Conservation (phyloP, 92 coral and sea anemone species). For the Porites evermanni region DNA sequence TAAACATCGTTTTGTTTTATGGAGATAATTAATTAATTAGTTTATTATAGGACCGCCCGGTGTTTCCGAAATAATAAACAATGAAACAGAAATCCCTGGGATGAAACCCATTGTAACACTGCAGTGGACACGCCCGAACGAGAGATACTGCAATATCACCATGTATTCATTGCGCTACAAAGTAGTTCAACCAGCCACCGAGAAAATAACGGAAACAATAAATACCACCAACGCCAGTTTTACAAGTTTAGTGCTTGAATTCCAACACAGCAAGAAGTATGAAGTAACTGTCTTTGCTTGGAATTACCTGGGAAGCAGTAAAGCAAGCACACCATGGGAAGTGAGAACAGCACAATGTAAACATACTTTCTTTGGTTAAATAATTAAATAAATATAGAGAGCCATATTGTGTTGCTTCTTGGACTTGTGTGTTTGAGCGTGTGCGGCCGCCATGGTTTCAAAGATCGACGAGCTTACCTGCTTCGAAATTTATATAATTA, state of each 20-base stretch:
- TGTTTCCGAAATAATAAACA: background rate
- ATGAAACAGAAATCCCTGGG: background rate
- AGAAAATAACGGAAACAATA: no score
- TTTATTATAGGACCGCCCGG: slow-evolving; percentile 17
- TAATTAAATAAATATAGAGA: no score
- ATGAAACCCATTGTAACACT: background rate
- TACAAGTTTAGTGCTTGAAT: background rate
- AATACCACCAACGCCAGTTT: background rate
- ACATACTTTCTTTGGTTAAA: no score
- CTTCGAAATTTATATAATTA: no score
- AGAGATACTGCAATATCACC: background rate
- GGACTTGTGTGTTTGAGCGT: no score
- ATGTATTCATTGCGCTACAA: background rate
- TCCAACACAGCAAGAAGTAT: background rate
- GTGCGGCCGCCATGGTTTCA: no score
- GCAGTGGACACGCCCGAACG: background rate
- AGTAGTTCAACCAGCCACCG: background rate
- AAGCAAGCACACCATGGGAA: background rate
- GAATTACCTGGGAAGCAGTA: background rate
- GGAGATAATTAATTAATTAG: no score
- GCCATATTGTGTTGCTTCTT: no score
- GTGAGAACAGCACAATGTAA: background rate
- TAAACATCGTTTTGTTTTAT: no score
- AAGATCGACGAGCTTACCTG: no score
- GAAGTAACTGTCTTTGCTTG: slow-evolving; percentile 8